Evolutionary conservation across 2,888 invertebrate genomes (phyloP).

Genomic region (Pammene aurita): DNA sequence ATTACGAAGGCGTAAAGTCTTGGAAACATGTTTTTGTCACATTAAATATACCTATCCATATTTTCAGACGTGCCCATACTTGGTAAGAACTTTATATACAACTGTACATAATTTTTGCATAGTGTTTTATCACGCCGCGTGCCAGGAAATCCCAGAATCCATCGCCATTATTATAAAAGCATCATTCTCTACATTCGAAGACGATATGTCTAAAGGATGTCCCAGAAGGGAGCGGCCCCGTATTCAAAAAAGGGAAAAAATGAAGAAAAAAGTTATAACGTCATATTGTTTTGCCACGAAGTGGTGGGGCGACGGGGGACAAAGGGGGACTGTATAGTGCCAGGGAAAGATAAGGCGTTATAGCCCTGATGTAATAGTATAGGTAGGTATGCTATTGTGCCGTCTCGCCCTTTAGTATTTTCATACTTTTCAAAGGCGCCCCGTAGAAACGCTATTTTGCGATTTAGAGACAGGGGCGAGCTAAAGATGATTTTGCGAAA

Average conservation of each 20-base stretch:
- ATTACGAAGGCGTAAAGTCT: no score
- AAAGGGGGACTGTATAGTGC: slow-evolving; percentile 71
- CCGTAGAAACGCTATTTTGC: slow-evolving; percentile 52
- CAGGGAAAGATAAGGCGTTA: slow-evolving; percentile 76
- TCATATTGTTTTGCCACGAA: slow-evolving; percentile 83
- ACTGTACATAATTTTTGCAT: slow-evolving; percentile 2
- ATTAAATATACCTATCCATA: no score
- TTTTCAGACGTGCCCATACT: no score
- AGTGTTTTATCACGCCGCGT: neutral
- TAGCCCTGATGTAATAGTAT: slow-evolving; percentile 62
- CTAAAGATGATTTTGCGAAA: slow-evolving; percentile 36
- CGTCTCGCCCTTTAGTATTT: slow-evolving; percentile 65
- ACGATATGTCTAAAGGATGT: slow-evolving; percentile 70
- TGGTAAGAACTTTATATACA: neutral
- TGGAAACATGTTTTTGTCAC: no score
- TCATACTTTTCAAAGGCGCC: slow-evolving; percentile 67
- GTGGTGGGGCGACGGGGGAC: slow-evolving; percentile 58
- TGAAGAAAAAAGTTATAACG: slow-evolving; percentile 82
- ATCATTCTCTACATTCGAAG: slow-evolving; percentile 64
- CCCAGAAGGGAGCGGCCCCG: slow-evolving; percentile 68
- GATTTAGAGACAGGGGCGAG: slow-evolving; percentile 36
- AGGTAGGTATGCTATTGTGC: slow-evolving; percentile 61
- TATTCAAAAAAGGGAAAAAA: slow-evolving; percentile 81
- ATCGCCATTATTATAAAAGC: slow-evolving; percentile 49
- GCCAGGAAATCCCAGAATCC: slow-evolving; percentile 26